phyloP scores from a whole-genome alignment of 1,140 invertebrate species.

The Eulimnadia texana region DNA sequence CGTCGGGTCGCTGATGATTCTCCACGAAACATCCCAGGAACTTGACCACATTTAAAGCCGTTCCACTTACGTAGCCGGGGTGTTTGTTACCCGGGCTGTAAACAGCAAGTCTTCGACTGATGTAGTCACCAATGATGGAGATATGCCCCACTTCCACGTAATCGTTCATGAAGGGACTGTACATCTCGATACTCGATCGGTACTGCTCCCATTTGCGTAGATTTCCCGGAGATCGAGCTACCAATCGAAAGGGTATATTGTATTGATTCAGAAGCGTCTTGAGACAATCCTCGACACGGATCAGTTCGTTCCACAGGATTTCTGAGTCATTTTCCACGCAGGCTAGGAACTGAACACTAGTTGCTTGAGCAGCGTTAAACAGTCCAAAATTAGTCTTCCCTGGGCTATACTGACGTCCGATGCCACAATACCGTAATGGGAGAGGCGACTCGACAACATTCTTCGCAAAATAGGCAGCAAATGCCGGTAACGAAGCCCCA shows the following conservation, averaged over 20 bases:
- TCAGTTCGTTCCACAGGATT: slow-evolving; percentile 32
- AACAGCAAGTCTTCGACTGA: slow-evolving; percentile 46
- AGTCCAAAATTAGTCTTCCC: slow-evolving; percentile 29
- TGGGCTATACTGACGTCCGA: slow-evolving; percentile 45
- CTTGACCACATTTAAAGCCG: slow-evolving; percentile 29
- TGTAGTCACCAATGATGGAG: slow-evolving; percentile 43
- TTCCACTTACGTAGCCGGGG: slow-evolving; percentile 43
- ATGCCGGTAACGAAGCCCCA: slow-evolving; percentile 41
- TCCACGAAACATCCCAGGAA: slow-evolving; percentile 2
- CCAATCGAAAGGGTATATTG: slow-evolving; percentile 43
- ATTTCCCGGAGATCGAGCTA: slow-evolving; percentile 35
- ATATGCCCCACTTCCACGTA: slow-evolving; percentile 51
- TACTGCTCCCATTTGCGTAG: slow-evolving; percentile 43
- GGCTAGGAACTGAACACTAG: slow-evolving; percentile 40
- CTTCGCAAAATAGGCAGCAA: slow-evolving; percentile 46
- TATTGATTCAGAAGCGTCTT: slow-evolving; percentile 39
- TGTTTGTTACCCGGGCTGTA: slow-evolving; percentile 40
- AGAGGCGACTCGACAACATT: slow-evolving; percentile 35
- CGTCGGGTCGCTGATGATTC: background rate
- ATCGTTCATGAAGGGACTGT: slow-evolving; percentile 36
- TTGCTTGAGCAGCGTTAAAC: slow-evolving; percentile 43
- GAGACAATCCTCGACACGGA: slow-evolving; percentile 31
- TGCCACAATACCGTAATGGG: slow-evolving; percentile 42
- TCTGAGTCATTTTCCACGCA: slow-evolving; percentile 29
- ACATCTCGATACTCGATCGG: slow-evolving; percentile 46